Conservation (phyloP, 2,888 invertebrate species). For the Exephanes ischioxanthus region DNA sequence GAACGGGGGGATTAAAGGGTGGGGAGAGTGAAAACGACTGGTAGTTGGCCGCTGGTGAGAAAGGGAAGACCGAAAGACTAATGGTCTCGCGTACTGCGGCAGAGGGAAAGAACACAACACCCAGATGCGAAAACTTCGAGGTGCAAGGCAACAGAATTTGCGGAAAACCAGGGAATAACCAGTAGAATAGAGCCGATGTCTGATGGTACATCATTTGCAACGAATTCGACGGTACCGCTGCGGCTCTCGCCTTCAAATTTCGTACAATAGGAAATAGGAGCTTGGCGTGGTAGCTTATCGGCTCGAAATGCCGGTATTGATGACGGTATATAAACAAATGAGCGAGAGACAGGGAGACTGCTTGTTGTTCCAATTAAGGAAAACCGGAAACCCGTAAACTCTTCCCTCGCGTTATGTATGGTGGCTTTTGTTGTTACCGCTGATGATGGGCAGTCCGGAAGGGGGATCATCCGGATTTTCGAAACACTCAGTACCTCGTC, state of each 20-base stretch:
- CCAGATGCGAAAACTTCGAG: slow-evolving; percentile 3
- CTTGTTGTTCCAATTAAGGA: slow-evolving; percentile 47
- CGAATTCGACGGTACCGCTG: neutral
- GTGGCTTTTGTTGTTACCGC: slow-evolving; percentile 14
- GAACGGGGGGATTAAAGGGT: slow-evolving; percentile 36
- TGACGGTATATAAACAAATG: slow-evolving; percentile 29
- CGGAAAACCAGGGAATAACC: slow-evolving; percentile 4
- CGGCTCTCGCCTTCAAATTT: neutral
- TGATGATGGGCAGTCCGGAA: slow-evolving; percentile 63
- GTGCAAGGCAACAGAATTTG: slow-evolving; percentile 28
- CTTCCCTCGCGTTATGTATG: neutral
- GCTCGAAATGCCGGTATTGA: slow-evolving; percentile 15
- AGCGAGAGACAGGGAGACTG: slow-evolving; percentile 7
- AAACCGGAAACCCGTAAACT: slow-evolving; percentile 41
- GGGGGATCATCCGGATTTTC: slow-evolving; percentile 63
- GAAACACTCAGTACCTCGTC: slow-evolving; percentile 54
- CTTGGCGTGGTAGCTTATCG: neutral
- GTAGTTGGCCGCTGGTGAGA: slow-evolving; percentile 45
- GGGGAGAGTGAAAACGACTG: slow-evolving; percentile 42
- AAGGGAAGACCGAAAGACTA: slow-evolving; percentile 59
- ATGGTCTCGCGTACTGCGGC: slow-evolving; percentile 44
- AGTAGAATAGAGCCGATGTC: slow-evolving; percentile 5
- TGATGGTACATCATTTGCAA: slow-evolving; percentile 41
- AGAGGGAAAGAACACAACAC: slow-evolving; percentile 34
- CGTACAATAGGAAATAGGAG: neutral